Evolutionary conservation across 2,797 vertebrate genomes (phyloP), one percentile per base, ranked within the genome.

Genomic region (Darevskia nairensis): DNA sequence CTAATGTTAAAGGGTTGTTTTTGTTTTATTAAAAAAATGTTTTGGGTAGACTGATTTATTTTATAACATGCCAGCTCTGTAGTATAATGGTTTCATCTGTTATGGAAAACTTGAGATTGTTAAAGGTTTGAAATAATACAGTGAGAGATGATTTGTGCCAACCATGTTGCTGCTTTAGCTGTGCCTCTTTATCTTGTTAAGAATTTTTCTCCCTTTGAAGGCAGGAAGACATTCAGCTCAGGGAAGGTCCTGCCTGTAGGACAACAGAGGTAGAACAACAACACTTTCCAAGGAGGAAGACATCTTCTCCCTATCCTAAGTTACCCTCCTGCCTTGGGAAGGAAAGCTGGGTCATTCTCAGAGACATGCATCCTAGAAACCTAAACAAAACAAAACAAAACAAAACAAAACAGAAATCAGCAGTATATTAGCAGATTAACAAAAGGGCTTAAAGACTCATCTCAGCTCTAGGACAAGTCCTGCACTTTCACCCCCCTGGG

Each of bases 41-140:
- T 75, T 85, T 89, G 25, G 85, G 82, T 91, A 89, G 96, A 95
- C 92, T 81, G 85, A 74, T 82, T 93, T 83, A 74, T 89, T 89
- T 81, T 84, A 88, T 71, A 64, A 80, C 64, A 81, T 39, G 69
- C 90, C 89, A 94, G 80, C 64, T 89, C 88, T 86, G 55, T 86
- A 88, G 87, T 90, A 85, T 90, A 86, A 82, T 89, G 77, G 8
- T 85, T 94, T 91, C 41, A 85, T 87, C 87, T 41, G 76, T 88
- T 93, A 59, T 74, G 88, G 83, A 90, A 91, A 87, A 44, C 66
- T 15, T 84, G 10, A 80, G 84, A 84, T n/a, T 86, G 61, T 55
- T 86, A 88, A 89, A 88, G 59, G 81, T 41, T 90, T 90, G 61
- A 84, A 94, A 85, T 29, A 91, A 84, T 82, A 66, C 41, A 88